Evolutionary conservation across 2,888 invertebrate species (phyloP).

Genomic region (Antheraea yamamai): DNA sequence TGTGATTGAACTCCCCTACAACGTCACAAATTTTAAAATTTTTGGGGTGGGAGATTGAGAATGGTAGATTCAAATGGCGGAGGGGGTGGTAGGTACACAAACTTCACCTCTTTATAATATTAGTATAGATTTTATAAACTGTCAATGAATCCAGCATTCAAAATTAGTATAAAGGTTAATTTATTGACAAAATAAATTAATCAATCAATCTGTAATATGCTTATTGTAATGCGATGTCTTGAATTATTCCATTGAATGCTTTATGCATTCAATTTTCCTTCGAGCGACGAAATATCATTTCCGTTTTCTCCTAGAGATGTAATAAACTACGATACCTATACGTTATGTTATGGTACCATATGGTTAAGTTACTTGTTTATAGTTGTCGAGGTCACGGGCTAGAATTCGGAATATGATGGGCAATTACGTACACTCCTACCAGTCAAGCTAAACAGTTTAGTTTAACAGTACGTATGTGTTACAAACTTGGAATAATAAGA

Average conservation of each 20-base stretch:
- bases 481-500: background rate
- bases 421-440: background rate
- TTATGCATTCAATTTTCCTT: background rate
- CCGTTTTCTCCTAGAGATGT: background rate
- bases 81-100: too few relatives aligned
- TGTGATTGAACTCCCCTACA: too few relatives aligned
- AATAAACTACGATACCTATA: background rate
- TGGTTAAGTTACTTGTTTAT: background rate
- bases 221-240: background rate
- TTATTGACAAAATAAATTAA: background rate
- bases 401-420: background rate
- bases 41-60: too few relatives aligned
- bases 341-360: background rate
- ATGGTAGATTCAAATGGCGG: too few relatives aligned
- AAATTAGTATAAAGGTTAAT: background rate
- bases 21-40: too few relatives aligned
- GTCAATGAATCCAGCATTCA: background rate
- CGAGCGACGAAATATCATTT: background rate
- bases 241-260: background rate
- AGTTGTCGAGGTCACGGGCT: background rate
- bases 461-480: background rate
- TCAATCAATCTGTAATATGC: background rate
- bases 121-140: constrained; percentile 5
- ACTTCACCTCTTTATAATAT: too few relatives aligned
- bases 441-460: background rate